These are phyloP conservation scores for Nestor notabilis DNA, from an alignment of 2,113 vertebrate species.

Conservation along the genomic window DNA sequence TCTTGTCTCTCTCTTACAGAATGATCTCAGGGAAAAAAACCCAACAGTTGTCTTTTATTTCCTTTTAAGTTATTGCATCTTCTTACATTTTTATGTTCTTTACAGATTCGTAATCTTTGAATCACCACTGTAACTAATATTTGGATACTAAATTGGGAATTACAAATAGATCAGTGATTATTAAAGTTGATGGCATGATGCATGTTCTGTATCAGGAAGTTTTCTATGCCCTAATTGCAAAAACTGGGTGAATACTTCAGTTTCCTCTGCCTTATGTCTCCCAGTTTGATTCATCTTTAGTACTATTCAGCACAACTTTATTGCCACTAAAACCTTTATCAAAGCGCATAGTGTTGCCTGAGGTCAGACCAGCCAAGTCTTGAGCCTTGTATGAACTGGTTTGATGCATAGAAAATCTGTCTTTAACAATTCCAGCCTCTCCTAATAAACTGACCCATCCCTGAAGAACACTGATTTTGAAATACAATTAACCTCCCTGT, in stretches of 20 bases:
- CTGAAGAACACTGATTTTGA: slow-evolving; percentile 22
- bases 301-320: slow-evolving; percentile 53
- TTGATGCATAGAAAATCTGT: slow-evolving; percentile 43
- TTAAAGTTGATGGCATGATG: neutral
- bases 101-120: neutral
- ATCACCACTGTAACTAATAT: neutral
- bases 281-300: slow-evolving; percentile 37
- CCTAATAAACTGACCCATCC: slow-evolving; percentile 36
- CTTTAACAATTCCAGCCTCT: slow-evolving; percentile 35
- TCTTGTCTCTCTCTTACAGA: neutral
- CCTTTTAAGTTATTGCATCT: neutral
- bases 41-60: neutral
- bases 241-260: neutral
- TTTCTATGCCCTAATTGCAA: neutral
- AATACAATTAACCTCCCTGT: slow-evolving; percentile 19
- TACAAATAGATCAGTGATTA: neutral
- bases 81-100: neutral
- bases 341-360: slow-evolving; percentile 15
- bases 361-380: slow-evolving; percentile 44
- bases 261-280: slow-evolving; percentile 15
- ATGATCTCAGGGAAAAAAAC: neutral
- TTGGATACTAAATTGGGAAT: neutral
- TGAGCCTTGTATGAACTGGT: slow-evolving; percentile 28
- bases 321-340: slow-evolving; percentile 51
- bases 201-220: neutral